Evolutionary conservation across 2,113 vertebrate genomes (phyloP).

Genomic region (Nibea coibor): DNA sequence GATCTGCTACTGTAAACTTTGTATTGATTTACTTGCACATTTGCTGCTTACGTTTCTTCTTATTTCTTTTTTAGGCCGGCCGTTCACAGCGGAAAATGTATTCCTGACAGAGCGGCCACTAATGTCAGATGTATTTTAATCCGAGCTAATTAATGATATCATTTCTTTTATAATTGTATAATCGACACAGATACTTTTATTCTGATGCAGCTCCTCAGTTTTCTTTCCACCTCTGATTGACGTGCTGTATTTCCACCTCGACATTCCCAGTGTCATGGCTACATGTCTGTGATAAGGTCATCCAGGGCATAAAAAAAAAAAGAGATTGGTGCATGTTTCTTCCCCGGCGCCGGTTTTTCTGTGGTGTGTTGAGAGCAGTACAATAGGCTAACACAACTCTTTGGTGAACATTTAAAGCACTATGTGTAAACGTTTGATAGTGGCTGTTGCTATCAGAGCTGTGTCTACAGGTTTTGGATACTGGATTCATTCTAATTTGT

Average conservation of each 20-base stretch:
- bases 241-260: constrained; percentile 13
- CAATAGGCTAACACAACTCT: constrained; percentile 1
- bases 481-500: constrained; percentile 11
- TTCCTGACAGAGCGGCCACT: background rate
- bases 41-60: background rate
- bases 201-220: background rate
- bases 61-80: background rate
- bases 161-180: constrained; percentile 16
- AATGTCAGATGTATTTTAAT: constrained; percentile 14
- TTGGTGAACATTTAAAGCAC: constrained; percentile 59
- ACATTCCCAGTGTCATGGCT: constrained; percentile 36
- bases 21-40: constrained; percentile 17
- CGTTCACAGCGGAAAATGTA: background rate
- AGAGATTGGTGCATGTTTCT: constrained; percentile 46
- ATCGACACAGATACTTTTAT: constrained; percentile 3
- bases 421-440: constrained; percentile 42
- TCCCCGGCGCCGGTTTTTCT: constrained; percentile 29
- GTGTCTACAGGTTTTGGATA: constrained; percentile 31
- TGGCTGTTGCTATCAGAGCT: constrained; percentile 24
- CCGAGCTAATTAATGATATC: background rate
- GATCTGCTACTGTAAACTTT: constrained; percentile 1
- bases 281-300: background rate
- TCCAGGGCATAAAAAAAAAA: background rate
- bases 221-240: constrained; percentile 37
- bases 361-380: constrained; percentile 29